phyloP scores from a whole-genome alignment of 1,140 invertebrate genomes.

The Drepana arcuata region DNA sequence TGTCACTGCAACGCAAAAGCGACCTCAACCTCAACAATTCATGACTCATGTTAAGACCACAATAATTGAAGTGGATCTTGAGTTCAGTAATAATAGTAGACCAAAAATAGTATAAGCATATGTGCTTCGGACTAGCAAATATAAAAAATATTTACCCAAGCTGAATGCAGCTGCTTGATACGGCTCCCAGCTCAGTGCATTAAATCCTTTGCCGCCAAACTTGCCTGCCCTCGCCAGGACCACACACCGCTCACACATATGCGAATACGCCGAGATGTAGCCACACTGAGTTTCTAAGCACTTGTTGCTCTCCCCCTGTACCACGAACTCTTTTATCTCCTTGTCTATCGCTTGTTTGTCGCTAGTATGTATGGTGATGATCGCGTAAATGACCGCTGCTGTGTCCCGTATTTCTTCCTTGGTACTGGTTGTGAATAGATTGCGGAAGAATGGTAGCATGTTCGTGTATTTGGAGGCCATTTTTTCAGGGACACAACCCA shows the following conservation, averaged over 20 bases:
- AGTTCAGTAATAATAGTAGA: not conserved
- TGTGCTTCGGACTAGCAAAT: too few species aligned
- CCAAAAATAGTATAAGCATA: not conserved
- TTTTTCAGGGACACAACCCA: slow-evolving; percentile 78
- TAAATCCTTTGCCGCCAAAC: slow-evolving; percentile 58
- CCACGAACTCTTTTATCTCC: slow-evolving; percentile 72
- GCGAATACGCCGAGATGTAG: slow-evolving; percentile 77
- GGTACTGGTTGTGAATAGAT: slow-evolving; percentile 76
- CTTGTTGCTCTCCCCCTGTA: slow-evolving; percentile 68
- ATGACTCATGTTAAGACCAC: too few species aligned
- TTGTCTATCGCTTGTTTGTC: slow-evolving; percentile 71
- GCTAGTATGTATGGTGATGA: slow-evolving; percentile 73
- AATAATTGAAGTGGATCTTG: too few species aligned
- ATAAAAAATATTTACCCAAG: slow-evolving; percentile 68
- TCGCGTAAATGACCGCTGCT: slow-evolving; percentile 78
- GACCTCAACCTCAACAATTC: too few species aligned
- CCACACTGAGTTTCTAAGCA: slow-evolving; percentile 83
- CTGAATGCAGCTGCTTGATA: slow-evolving; percentile 71
- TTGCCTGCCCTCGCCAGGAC: slow-evolving; percentile 56
- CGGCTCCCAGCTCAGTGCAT: slow-evolving; percentile 65
- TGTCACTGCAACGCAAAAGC: too few species aligned
- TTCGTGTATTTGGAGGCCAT: slow-evolving; percentile 73
- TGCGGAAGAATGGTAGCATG: slow-evolving; percentile 76
- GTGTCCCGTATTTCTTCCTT: slow-evolving; percentile 83
- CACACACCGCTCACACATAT: slow-evolving; percentile 78